Evolutionary conservation across 2,888 invertebrate genomes (phyloP), one percentile per base, ranked within the genome.

Genomic region (Myopa testacea): DNA sequence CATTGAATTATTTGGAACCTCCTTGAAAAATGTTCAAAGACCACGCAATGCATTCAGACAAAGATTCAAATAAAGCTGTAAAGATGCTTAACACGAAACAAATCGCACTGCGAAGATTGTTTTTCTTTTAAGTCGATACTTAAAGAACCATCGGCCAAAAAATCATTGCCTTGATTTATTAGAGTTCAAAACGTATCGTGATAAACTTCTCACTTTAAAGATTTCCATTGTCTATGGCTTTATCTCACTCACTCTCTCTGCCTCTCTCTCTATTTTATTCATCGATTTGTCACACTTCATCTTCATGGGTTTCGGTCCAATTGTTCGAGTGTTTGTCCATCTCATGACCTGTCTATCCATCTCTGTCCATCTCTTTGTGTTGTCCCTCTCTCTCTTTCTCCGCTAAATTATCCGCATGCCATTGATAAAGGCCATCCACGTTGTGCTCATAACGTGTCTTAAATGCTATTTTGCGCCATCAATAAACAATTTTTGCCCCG

Each of bases 391-490:
- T 58, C n/a, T 65, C 14, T 38, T 38, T 34, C 38, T 38, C 73
- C 63, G 63, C 63, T 26, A 75, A 67, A 67, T 75, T 67, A 38
- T 67, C 75, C 58, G 75, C 75, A 75, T 75, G 75, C 75, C 75
- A 75, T 69, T 75, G 75, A 68, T 75, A 75, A 75, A 75, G 75
- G 69, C 75, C 75, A 45, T 45, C 10, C 10, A 69, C 40, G 69
- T 75, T 75, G 75, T 68, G 68, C 69, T 68, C 75, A 69, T 75
- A 69, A 75, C 58, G 75, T 69, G 69, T 19, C 75, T 75, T 75
- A 69, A 75, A 69, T 75, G 75, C 75, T 75, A 69, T 69, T 69
- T 75, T 68, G 75, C 62, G 69, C 58, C 75, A 69, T 75, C 75
- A 60, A 75, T 68, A 68, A 69, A 52, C 38, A 34, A n/a, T 58